phyloP scores from a whole-genome alignment of 1,140 invertebrate species.

The Pachypsylla venusta region DNA sequence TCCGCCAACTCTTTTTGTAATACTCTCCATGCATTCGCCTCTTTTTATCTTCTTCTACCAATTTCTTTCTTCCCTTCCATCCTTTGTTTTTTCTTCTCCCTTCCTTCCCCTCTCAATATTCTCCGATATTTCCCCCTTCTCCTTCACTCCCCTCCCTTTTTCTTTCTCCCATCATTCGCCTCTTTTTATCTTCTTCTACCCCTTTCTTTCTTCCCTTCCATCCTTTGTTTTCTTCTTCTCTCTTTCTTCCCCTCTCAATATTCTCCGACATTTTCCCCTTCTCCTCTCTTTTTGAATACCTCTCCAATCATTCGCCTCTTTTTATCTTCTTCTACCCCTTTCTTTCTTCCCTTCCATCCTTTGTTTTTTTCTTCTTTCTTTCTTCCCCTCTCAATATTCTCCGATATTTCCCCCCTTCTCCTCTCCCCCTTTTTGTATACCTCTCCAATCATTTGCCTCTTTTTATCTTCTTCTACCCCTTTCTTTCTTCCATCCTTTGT shows the following conservation, averaged over 20 bases:
- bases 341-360: not conserved
- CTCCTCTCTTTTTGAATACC: conserved; percentile 8
- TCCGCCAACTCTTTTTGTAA: conserved; percentile 14
- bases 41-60: conserved; percentile 20
- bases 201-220: not conserved
- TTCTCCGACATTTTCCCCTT: conserved; percentile 14
- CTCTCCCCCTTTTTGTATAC: conserved; percentile 7
- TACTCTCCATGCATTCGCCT: conserved; percentile 25
- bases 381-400: too few species aligned
- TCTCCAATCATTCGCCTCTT: conserved; percentile 19
- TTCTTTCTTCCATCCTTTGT: conserved; percentile 20
- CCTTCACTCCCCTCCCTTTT: not conserved
- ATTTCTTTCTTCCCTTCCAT: conserved; percentile 3
- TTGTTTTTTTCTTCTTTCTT: conserved; percentile 16
- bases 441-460: conserved; percentile 13
- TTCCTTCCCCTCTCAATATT: not conserved
- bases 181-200: not conserved
- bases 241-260: conserved; percentile 16
- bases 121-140: not conserved
- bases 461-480: not conserved
- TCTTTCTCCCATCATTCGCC: not conserved
- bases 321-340: not conserved
- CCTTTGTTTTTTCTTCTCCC: not conserved
- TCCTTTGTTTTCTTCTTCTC: not conserved
- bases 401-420: too few species aligned